These are phyloP conservation scores for Lepidurus packardi DNA, from an alignment of 1,140 invertebrate species.

Conservation along the genomic window DNA sequence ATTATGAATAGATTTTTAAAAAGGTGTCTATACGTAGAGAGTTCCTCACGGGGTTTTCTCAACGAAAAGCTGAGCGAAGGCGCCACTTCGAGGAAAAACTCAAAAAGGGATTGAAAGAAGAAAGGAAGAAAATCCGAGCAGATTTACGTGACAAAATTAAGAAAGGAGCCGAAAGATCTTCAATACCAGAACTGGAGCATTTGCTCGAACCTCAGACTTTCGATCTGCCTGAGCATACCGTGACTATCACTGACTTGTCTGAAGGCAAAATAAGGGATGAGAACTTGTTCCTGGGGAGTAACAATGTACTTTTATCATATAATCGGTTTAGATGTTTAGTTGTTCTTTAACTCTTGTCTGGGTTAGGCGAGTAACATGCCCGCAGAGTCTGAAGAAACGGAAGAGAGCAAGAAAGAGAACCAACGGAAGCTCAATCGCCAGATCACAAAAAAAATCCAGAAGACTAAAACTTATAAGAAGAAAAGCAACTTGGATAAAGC, in stretches of 20 bases:
- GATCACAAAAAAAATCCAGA: slow-evolving; percentile 30
- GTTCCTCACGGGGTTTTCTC: slow-evolving; percentile 27
- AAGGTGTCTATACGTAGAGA: slow-evolving; percentile 9
- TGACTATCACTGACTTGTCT: slow-evolving; percentile 24
- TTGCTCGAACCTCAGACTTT: slow-evolving; percentile 24
- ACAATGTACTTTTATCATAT: slow-evolving; percentile 3
- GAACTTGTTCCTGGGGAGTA: slow-evolving; percentile 31
- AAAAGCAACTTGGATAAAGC: slow-evolving; percentile 26
- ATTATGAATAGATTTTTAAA: not conserved
- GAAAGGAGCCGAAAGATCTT: slow-evolving; percentile 5
- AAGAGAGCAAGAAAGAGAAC: slow-evolving; percentile 23
- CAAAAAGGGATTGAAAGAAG: slow-evolving; percentile 29
- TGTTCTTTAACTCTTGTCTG: not conserved
- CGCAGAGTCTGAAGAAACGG: not conserved
- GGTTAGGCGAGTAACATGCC: not conserved
- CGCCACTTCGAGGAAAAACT: slow-evolving; percentile 30
- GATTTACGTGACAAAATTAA: slow-evolving; percentile 30
- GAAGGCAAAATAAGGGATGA: slow-evolving; percentile 21
- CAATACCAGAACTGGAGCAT: slow-evolving; percentile 31
- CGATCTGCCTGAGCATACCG: slow-evolving; percentile 30
- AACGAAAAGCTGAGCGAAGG: slow-evolving; percentile 31
- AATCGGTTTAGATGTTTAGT: not conserved
- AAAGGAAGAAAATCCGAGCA: slow-evolving; percentile 25
- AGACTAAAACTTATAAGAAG: slow-evolving; percentile 28
- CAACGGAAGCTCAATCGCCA: slow-evolving; percentile 26